Conservation (phyloP, 2,888 invertebrate species). For the Phyto melanocephala region DNA sequence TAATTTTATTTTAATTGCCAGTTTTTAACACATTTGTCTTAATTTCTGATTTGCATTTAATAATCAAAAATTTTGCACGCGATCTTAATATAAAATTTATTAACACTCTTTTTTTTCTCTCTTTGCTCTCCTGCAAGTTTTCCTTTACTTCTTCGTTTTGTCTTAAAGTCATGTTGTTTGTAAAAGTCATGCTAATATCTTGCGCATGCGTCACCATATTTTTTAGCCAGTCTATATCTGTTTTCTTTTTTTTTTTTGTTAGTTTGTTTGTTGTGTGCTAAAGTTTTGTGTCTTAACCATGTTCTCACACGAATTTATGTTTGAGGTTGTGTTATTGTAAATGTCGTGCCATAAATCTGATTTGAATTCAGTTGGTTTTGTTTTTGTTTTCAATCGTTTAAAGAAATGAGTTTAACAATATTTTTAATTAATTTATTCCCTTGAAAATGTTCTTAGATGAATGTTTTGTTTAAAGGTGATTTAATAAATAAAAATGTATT, state of each 20-base stretch:
- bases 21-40: slow-evolving; percentile 65
- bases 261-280: slow-evolving; percentile 24
- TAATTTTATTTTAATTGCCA: slow-evolving; percentile 63
- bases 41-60: slow-evolving; percentile 65
- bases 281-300: slow-evolving; percentile 46
- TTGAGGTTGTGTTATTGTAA: slow-evolving; percentile 36
- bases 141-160: slow-evolving; percentile 24
- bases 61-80: slow-evolving; percentile 63
- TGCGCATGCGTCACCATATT: slow-evolving; percentile 60
- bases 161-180: slow-evolving; percentile 47
- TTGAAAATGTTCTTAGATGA: slow-evolving; percentile 37
- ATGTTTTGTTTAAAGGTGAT: neutral
- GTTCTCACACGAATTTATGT: slow-evolving; percentile 59
- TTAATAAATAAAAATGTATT: neutral
- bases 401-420: slow-evolving; percentile 46
- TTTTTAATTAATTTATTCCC: slow-evolving; percentile 60
- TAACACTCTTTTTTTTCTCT: slow-evolving; percentile 34
- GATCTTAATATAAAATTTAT: slow-evolving; percentile 65
- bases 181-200: slow-evolving; percentile 59
- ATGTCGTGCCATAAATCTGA: slow-evolving; percentile 64
- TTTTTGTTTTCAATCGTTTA: neutral
- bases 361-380: slow-evolving; percentile 32
- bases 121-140: neutral
- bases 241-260: neutral
- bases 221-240: neutral